Evolutionary conservation across 92 coral and sea anemone genomes (phyloP).

Genomic region (Bergia sp.): DNA sequence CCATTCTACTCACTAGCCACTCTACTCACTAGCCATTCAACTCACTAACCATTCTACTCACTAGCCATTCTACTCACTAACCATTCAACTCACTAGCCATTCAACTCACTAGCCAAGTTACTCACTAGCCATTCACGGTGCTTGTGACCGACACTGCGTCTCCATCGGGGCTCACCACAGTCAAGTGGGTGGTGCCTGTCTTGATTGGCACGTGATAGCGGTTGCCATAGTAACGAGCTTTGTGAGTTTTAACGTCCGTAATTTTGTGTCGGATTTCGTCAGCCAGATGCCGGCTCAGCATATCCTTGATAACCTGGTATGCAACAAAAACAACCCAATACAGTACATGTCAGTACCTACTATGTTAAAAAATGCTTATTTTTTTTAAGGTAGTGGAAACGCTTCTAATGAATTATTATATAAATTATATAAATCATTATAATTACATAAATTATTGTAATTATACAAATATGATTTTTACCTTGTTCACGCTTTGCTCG

Average conservation of each 20-base stretch:
- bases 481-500: slow-evolving; percentile 80
- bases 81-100: too few species aligned
- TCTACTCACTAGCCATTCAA: too few species aligned
- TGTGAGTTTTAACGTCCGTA: slow-evolving; percentile 81
- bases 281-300: slow-evolving; percentile 78
- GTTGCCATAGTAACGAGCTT: slow-evolving; percentile 75
- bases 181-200: slow-evolving; percentile 94
- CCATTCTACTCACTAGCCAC: too few species aligned
- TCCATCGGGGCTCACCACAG: slow-evolving; percentile 83
- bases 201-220: slow-evolving; percentile 94
- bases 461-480: slow-evolving; percentile 6
- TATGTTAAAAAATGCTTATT: too few species aligned
- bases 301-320: slow-evolving; percentile 73
- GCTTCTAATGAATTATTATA: too few species aligned
- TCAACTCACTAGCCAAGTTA: too few species aligned
- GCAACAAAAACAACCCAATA: background rate
- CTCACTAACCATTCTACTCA: too few species aligned
- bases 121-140: slow-evolving; percentile 99
- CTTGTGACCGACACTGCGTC: slow-evolving; percentile 98
- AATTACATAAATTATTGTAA: too few species aligned
- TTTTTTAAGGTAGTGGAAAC: too few species aligned
- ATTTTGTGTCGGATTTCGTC: slow-evolving; percentile 73
- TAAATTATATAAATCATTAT: too few species aligned
- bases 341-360: too few species aligned
- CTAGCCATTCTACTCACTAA: too few species aligned